Conservation (phyloP, 23 tunicate species). For the Trididemnum miniatum region DNA sequence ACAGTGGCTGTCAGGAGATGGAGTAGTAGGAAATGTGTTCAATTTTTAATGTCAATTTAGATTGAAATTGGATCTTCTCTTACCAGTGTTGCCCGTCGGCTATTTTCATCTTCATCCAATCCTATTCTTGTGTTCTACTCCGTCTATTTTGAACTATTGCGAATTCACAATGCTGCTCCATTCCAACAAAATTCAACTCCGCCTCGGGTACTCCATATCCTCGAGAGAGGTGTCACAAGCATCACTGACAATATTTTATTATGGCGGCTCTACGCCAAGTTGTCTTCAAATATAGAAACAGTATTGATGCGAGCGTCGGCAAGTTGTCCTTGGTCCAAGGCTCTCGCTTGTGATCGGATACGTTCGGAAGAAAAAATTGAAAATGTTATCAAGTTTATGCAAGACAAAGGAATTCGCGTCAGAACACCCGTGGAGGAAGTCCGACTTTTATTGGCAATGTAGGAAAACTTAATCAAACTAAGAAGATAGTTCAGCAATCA, state of each 20-base stretch:
- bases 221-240: conserved; percentile 34
- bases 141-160: conserved; percentile 50
- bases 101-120: conserved; percentile 15
- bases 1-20: too few relatives aligned
- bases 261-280: conserved; percentile 35
- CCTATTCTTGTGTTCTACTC: conserved; percentile 24
- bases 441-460: conserved; percentile 47
- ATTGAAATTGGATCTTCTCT: conserved; percentile 55
- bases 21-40: too few relatives aligned
- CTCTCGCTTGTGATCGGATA: conserved; percentile 64
- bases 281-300: not conserved
- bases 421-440: conserved; percentile 90
- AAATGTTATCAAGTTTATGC: conserved; percentile 50
- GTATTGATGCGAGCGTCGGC: conserved; percentile 55
- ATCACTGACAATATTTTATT: conserved; percentile 2
- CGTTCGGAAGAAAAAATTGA: conserved; percentile 29
- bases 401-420: conserved; percentile 53
- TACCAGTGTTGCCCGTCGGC: conserved; percentile 43
- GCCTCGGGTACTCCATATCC: conserved; percentile 28
- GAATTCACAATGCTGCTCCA: not conserved
- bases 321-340: conserved; percentile 80
- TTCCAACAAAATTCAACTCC: not conserved
- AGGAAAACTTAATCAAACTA: not conserved
- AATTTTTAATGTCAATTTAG: conserved; percentile 33
- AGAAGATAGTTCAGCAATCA: too few relatives aligned